A percentile compares a stretch with the other conserved stretches of the same genome.
These are phyloP conservation scores for Trichogramma dendrolimi DNA, from an alignment of 2,888 invertebrate genomes.

Conservation along the genomic window DNA sequence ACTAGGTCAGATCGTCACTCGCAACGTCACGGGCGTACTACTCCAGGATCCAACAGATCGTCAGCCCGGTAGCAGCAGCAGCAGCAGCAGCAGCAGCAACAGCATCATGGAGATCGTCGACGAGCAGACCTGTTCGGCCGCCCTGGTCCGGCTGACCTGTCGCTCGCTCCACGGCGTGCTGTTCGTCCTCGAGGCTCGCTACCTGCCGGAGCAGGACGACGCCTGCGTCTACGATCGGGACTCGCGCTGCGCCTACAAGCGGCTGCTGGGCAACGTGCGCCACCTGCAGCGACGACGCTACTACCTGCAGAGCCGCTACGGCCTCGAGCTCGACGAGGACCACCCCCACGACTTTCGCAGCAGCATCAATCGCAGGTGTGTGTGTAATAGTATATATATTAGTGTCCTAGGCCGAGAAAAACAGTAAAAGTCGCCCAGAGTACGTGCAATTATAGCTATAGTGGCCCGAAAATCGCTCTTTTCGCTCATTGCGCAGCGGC, in stretches of 20 bases:
- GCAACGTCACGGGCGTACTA: constrained; percentile 35
- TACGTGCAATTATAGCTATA: too few species aligned
- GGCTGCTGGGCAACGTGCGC: constrained; percentile 8
- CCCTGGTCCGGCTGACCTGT: constrained; percentile 43
- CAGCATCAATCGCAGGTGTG: constrained; percentile 45
- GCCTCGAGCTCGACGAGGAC: constrained; percentile 36
- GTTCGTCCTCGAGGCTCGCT: constrained; percentile 45
- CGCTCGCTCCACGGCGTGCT: constrained; percentile 45
- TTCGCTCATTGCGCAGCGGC: too few species aligned
- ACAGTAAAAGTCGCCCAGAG: too few species aligned
- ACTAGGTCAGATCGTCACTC: constrained; percentile 29
- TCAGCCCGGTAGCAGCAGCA: constrained; percentile 1
- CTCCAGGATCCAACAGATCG: constrained; percentile 17
- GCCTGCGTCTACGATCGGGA: constrained; percentile 35
- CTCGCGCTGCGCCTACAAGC: constrained; percentile 23
- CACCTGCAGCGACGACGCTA: constrained; percentile 13
- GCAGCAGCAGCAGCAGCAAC: constrained; percentile 23
- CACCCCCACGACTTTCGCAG: constrained; percentile 40
- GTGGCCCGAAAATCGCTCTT: too few species aligned
- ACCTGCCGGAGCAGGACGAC: constrained; percentile 36
- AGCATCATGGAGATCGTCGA: constrained; percentile 46
- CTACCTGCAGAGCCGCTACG: constrained; percentile 39
- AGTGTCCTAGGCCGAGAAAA: too few species aligned
- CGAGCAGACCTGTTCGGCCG: constrained; percentile 44
- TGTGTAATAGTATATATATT: neutral